Base-by-base conservation (phyloP, 2,888 invertebrate species). In the Nomada flava region DNA sequence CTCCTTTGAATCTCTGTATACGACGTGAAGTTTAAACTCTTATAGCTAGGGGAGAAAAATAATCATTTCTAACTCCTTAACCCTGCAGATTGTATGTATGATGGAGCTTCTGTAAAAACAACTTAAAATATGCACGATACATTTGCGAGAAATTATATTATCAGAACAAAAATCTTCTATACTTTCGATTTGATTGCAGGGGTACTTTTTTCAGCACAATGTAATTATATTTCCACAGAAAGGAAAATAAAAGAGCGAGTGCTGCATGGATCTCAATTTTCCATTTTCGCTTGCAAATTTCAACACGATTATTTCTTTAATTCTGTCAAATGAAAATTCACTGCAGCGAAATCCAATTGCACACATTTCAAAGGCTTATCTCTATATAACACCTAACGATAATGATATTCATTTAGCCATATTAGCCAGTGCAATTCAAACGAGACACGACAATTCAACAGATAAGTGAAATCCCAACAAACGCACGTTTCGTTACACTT, bases 1-100 rank as follows among this genome's bases (percentile, higher is more conserved):
- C 69, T 73, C 62, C 62, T 82, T 75, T 75, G 47, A 82, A 55
- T 71, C 62, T 71, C 70, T 70, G 69, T 70, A 23, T 70, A 11
- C 57, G 52, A 70, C 47, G 64, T 15, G 71, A 76, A 82, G 69
- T 75, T 72, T 68, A 67, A 84, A 67, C 70, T 70, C 63, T 57
- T 23, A 42, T 11, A 10, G 23, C 69, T 67, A 59, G n/a, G 20
- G 65, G 44, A 47, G 73, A 63, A 63, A 83, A 73, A 70, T 73
- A 83, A 73, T 73, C 76, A 52, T 44, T 75, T 79, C 23, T 26
- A 15, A 36, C 26, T 59, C 7, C 52, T 78, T 73, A 69, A 64
- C 26, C 59, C 11, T n/a, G 36, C n/a, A 11, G 57, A 70, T 52
- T 47, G 29, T 10, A 52, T 18, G 7, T 76, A 69, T 13, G 0